Percentiles rank a stretch among this genome's conserved stretches.
Conservation (phyloP, 2,797 vertebrate genomes). For the Bovichtus diacanthus region DNA sequence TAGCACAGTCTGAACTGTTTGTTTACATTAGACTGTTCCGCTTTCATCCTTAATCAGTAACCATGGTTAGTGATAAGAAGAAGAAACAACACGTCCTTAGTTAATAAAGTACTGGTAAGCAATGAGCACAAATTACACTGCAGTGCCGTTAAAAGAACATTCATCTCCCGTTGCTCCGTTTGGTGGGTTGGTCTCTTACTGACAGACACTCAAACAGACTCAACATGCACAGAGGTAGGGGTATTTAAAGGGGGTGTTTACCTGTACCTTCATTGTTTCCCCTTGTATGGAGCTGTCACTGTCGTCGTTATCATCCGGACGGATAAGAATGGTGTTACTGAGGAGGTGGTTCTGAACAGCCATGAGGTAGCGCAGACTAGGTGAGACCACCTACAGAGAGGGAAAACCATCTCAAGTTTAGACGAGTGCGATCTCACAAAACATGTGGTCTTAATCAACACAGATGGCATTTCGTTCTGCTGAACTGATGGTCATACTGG, state of each 20-base stretch:
- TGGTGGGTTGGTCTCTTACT: slow-evolving; percentile 8
- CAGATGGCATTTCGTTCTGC: slow-evolving; percentile 31
- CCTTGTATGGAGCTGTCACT: slow-evolving; percentile 99
- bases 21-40: not conserved
- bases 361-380: slow-evolving; percentile 98
- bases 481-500: slow-evolving; percentile 89
- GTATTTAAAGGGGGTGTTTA: slow-evolving; percentile 97
- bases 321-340: slow-evolving; percentile 98
- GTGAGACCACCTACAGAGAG: slow-evolving; percentile 92
- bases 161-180: slow-evolving; percentile 15
- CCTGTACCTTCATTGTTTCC: slow-evolving; percentile 99
- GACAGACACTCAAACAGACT: slow-evolving; percentile 35
- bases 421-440: slow-evolving; percentile 6
- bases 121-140: not conserved
- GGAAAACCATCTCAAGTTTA: slow-evolving; percentile 19
- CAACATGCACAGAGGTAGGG: slow-evolving; percentile 77
- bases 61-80: not conserved
- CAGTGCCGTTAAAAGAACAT: slow-evolving; percentile 6
- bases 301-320: slow-evolving; percentile 96
- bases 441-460: slow-evolving; percentile 16
- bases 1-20: not conserved
- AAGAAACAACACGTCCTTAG: slow-evolving; percentile 12
- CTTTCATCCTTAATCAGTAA: slow-evolving; percentile 12
- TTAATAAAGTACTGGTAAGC: not conserved
- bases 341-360: slow-evolving; percentile 99